Evolutionary conservation across 2,888 invertebrate genomes (phyloP).

Genomic region (Lasioglossum oenotherae): DNA sequence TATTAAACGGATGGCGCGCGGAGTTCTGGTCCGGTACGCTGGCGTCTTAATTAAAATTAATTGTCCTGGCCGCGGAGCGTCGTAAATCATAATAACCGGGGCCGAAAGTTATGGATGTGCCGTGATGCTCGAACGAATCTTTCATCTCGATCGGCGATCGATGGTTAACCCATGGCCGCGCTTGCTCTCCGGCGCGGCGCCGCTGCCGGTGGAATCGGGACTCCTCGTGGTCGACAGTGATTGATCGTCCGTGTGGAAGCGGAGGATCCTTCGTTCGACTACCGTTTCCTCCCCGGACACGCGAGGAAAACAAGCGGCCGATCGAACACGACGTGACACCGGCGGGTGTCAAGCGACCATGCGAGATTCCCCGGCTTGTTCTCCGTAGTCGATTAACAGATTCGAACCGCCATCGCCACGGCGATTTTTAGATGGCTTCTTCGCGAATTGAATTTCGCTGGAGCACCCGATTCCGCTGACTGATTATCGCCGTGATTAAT

Average conservation of each 20-base stretch:
- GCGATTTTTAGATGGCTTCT: conserved; percentile 2
- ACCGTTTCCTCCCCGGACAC: conserved; percentile 55
- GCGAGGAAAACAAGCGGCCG: conserved; percentile 51
- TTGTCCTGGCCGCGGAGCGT: conserved; percentile 57
- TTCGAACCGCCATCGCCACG: conserved; percentile 3
- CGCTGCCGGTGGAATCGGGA: conserved; percentile 31
- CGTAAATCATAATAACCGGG: conserved; percentile 73
- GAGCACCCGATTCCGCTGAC: neutral
- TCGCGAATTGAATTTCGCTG: neutral
- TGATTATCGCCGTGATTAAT: conserved; percentile 6
- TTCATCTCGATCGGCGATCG: conserved; percentile 67
- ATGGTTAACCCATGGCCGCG: conserved; percentile 41
- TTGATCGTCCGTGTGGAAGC: conserved; percentile 63
- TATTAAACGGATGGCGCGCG: conserved; percentile 36
- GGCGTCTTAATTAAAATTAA: conserved; percentile 70
- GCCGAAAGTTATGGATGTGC: conserved; percentile 64
- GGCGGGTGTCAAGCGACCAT: conserved; percentile 43
- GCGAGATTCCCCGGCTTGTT: conserved; percentile 26
- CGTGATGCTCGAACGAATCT: conserved; percentile 64
- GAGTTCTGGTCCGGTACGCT: conserved; percentile 37
- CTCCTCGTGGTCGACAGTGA: conserved; percentile 65
- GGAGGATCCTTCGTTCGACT: conserved; percentile 48
- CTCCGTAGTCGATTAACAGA: conserved; percentile 30
- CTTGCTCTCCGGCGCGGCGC: conserved; percentile 12
- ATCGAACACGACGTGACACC: conserved; percentile 60